Base-by-base conservation (phyloP, 2,113 vertebrate species). In the Vanacampus margaritifer region DNA sequence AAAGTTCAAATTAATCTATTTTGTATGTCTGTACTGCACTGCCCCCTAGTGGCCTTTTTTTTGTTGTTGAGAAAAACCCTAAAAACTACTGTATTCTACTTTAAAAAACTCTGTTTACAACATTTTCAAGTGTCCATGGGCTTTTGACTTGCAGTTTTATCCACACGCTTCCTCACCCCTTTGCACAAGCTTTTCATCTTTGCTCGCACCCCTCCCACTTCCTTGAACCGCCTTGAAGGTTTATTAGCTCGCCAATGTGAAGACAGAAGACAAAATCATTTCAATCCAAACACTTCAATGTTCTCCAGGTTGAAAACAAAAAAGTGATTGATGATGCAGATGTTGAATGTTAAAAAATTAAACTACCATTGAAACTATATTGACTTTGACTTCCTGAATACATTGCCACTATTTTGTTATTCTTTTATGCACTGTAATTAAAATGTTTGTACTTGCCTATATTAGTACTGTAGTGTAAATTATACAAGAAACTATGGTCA, bases 301-400 rank as follows among this genome's bases (percentile, higher is more conserved):
- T 64, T 58, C 67, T 70, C 60, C 68, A 79, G 62, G 68, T 89
- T 72, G 60, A 64, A 37, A 72, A 78, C 84, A 81, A 75, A 84
- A 58, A 54, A 86, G 79, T 88, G 84, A 84, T 71, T 88, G 83
- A 84, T 77, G 73, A 86, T 87, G 79, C 76, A 81, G 77, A 88
- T 87, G 86, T 81, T 88, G 89, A 92, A 90, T 91, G 90, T 91
- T 90, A 74, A 90, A n/a, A 24, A 91, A 91, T 92, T 91, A 92
- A 92, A 91, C 83, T 77, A 84, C 80, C 80, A 86, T 83, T 86
- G 76, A 90, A 91, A 91, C 81, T 78, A 86, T 10, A 46, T 28
- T 16, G 0, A 41, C 45, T 21, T 63, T 75, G 41, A 65, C 26
- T 81, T 86, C n/a, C 72, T 37, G 58, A 61, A 61, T 19, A 17